Percentiles rank a stretch among this genome's conserved stretches.
phyloP scores from a whole-genome alignment of 2,888 invertebrate species.

The Synanthedon andrenaeformis region DNA sequence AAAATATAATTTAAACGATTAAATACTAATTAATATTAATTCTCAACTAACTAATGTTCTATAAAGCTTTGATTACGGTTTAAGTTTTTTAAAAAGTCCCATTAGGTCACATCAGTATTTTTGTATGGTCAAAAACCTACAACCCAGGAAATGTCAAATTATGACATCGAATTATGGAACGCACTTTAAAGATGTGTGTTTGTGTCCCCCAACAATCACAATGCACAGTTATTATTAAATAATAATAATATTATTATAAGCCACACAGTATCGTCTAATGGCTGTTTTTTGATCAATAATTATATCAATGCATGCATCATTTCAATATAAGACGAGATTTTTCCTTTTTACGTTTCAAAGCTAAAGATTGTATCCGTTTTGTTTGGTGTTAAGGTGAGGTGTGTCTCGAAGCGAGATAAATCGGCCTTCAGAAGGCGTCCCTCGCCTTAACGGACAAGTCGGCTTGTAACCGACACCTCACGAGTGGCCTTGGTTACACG shows the following conservation, averaged over 20 bases:
- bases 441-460: conserved; percentile 47
- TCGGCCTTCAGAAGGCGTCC: conserved; percentile 11
- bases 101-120: too few species aligned
- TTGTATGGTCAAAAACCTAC: too few species aligned
- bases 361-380: conserved; percentile 17
- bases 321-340: conserved; percentile 13
- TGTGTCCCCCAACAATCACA: conserved; percentile 12
- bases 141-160: too few species aligned
- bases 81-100: too few species aligned
- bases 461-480: conserved; percentile 57
- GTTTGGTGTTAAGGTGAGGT: conserved; percentile 31
- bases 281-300: conserved; percentile 12
- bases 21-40: too few species aligned
- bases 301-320: neutral
- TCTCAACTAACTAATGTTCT: too few species aligned
- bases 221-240: neutral
- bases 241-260: conserved; percentile 16
- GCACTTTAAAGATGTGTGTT: neutral
- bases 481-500: conserved; percentile 58
- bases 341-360: neutral
- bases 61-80: too few species aligned
- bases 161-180: too few species aligned
- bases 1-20: too few species aligned
- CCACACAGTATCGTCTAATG: conserved; percentile 28
- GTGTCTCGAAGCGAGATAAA: conserved; percentile 34